phyloP scores from a whole-genome alignment of 1,140 invertebrate genomes.

The Diprion similis region DNA sequence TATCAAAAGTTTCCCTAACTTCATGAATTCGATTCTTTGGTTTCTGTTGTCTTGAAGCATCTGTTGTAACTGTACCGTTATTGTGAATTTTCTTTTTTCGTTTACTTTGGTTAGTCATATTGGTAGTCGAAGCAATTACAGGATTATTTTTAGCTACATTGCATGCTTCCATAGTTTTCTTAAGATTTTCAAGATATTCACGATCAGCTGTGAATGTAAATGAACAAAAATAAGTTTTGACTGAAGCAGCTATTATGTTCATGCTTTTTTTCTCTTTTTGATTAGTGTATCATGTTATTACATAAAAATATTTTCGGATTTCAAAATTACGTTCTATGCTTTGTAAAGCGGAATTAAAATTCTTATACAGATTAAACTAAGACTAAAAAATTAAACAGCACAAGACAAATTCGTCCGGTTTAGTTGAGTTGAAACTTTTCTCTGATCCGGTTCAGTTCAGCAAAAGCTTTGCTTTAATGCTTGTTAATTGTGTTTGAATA shows the following conservation, averaged over 20 bases:
- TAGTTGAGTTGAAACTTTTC: too few relatives aligned
- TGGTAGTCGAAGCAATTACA: background rate
- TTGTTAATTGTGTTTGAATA: constrained; percentile 1
- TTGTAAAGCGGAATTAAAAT: too few relatives aligned
- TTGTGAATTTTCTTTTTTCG: background rate
- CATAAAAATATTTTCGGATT: too few relatives aligned
- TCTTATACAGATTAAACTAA: too few relatives aligned
- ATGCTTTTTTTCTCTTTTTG: too few relatives aligned
- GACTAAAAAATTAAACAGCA: too few relatives aligned
- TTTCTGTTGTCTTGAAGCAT: background rate
- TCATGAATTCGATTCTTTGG: background rate
- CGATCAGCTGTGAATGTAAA: constrained; percentile 4
- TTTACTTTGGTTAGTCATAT: background rate
- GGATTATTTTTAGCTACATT: background rate
- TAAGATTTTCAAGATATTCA: constrained; percentile 1
- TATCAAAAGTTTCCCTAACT: background rate
- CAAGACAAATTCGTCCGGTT: too few relatives aligned
- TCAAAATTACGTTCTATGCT: too few relatives aligned
- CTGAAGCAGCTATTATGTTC: too few relatives aligned
- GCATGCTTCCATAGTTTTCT: background rate
- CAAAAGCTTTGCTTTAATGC: too few relatives aligned
- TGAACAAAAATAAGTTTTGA: background rate
- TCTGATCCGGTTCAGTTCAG: too few relatives aligned
- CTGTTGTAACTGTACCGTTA: background rate
- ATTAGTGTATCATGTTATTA: too few relatives aligned